Evolutionary conservation across 2,797 vertebrate species (phyloP), one percentile per base, ranked within the genome.

Genomic region (Pseudopleuronectes americanus): DNA sequence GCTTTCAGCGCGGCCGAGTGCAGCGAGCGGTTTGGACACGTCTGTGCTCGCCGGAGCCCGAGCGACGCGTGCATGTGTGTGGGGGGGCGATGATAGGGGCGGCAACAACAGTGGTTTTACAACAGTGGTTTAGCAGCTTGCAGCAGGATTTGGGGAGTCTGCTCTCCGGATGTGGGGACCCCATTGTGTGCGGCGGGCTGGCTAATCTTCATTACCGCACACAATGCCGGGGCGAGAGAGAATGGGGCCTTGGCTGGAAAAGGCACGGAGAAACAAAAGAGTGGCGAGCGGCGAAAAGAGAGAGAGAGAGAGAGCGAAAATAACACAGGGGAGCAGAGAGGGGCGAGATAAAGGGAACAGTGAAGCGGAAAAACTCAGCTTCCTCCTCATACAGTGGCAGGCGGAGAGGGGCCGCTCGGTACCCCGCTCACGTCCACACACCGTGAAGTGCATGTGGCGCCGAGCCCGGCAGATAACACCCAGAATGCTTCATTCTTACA

Each of bases 141-240:
- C 63, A 8, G 79, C 77, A 77, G 92, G 91, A 87, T 92, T 93
- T 91, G 81, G 88, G 87, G 84, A 84, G 86, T 83, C 80, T 87
- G 86, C 2, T 65, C 80, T 83, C 86, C 87, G 88, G 89, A 88
- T 90, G 88, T 47, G 58, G 83, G 84, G 82, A 86, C 89, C 90
- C 86, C 87, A 89, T 91, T 92, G 90, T 92, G 90, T 88, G 87
- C 64, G 83, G 87, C 87, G 53, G 89, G 79, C 87, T 87, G 87
- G 86, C 90, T 92, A 93, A 93, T 92, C 92, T 93, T 91, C 90
- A 92, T 91, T 90, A 91, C 85, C 74, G 70, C 86, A 87, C 85
- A 91, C 92, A 91, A 91, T 90, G 89, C 81, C 31, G 70, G 82
- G 78, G 85, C 76, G 55, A 82, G 81, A 82, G 81, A 88, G 90